Evolutionary conservation across 2,888 invertebrate species (phyloP).

Genomic region (Rutpela maculata): DNA sequence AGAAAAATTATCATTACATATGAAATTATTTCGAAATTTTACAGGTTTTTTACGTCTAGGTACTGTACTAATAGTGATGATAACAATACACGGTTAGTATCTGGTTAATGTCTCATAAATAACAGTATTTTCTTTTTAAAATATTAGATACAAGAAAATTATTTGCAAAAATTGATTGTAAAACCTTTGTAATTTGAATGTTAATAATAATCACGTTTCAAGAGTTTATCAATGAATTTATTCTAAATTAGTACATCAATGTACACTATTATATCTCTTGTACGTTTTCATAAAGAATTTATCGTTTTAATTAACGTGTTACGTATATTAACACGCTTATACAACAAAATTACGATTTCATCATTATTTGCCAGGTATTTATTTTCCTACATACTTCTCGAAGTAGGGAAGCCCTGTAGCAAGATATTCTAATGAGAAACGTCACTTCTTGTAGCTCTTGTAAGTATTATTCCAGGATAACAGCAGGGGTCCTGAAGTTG

Average conservation of each 20-base stretch:
- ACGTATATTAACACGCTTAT: neutral
- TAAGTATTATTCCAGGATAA: slow-evolving; percentile 42
- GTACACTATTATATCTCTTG: neutral
- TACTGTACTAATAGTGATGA: too few relatives aligned
- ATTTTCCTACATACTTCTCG: neutral
- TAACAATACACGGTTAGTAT: too few relatives aligned
- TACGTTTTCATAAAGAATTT: neutral
- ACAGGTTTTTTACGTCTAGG: too few relatives aligned
- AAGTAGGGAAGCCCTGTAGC: slow-evolving; percentile 10
- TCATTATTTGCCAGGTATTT: neutral
- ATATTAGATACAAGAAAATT: too few relatives aligned
- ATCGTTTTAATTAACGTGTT: neutral
- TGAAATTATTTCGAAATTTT: too few relatives aligned
- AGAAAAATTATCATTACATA: too few relatives aligned
- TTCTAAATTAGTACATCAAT: neutral
- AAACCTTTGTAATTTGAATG: too few relatives aligned
- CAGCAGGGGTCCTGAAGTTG: slow-evolving; percentile 48
- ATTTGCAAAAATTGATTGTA: too few relatives aligned
- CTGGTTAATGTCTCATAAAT: too few relatives aligned
- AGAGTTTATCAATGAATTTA: neutral
- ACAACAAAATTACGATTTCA: neutral
- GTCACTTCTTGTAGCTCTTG: slow-evolving; percentile 34
- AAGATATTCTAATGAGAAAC: slow-evolving; percentile 13
- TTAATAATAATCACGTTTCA: neutral
- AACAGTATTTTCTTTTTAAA: too few relatives aligned